Conservation (phyloP, 2,797 vertebrate genomes). For the Gallirallus australis region DNA sequence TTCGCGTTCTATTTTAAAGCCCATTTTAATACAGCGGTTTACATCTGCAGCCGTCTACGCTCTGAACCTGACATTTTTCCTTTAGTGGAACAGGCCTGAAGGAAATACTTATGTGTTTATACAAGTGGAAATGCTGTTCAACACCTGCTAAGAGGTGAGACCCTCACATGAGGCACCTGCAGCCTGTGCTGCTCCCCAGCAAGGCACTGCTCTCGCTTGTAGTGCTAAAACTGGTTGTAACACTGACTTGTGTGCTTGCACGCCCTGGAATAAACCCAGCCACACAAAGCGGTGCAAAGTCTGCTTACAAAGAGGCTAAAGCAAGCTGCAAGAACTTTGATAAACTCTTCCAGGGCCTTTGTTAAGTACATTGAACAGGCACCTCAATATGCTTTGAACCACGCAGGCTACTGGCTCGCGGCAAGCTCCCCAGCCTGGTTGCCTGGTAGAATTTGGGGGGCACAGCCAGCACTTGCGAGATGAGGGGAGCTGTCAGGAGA, state of each 20-base stretch:
- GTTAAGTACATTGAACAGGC: neutral
- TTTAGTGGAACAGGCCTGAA: neutral
- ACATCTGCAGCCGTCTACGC: neutral
- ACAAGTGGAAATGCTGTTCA: neutral
- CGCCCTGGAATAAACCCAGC: rapidly evolving
- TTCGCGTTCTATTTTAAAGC: neutral
- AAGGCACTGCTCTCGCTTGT: neutral
- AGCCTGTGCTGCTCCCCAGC: neutral
- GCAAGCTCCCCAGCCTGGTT: neutral
- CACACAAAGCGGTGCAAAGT: rapidly evolving
- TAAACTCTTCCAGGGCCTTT: neutral
- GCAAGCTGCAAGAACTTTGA: neutral
- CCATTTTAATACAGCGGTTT: neutral
- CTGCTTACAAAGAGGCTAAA: neutral
- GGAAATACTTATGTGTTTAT: neutral
- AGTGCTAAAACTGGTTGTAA: neutral
- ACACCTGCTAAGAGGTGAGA: neutral
- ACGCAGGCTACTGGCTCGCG: rapidly evolving
- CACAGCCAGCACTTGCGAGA: neutral
- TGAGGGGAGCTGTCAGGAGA: neutral
- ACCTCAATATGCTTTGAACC: rapidly evolving
- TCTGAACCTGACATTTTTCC: neutral
- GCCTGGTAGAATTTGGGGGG: neutral
- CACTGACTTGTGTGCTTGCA: neutral
- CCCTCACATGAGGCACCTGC: rapidly evolving